Conservation (phyloP, 2,113 vertebrate genomes). For the Amblyopsis rosae region DNA sequence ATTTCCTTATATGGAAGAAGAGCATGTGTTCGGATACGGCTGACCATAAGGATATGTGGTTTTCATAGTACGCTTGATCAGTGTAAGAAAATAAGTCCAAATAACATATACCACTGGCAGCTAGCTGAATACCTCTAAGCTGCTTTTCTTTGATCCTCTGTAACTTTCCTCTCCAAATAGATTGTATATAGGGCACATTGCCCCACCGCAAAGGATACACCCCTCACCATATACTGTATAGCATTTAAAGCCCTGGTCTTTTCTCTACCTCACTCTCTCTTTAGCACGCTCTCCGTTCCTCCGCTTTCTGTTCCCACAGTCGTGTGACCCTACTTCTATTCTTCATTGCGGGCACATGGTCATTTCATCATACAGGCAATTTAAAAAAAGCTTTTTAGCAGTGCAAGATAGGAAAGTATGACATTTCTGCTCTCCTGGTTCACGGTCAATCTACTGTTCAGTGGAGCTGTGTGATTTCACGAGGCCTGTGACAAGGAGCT, state of each 20-base stretch:
- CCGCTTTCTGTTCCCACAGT: conserved; percentile 14
- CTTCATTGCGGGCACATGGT: conserved; percentile 40
- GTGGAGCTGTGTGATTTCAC: conserved; percentile 42
- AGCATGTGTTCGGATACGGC: conserved; percentile 24
- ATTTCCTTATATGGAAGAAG: conserved; percentile 26
- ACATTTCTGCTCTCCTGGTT: conserved; percentile 50
- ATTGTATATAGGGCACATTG: conserved; percentile 32
- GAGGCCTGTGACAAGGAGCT: conserved; percentile 38
- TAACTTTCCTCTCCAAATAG: conserved; percentile 52
- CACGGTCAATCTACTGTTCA: conserved; percentile 50
- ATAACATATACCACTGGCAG: conserved; percentile 50
- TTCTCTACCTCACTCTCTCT: conserved; percentile 15
- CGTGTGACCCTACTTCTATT: conserved; percentile 41
- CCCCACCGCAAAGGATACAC: conserved; percentile 19
- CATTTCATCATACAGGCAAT: conserved; percentile 49
- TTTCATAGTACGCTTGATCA: conserved; percentile 49
- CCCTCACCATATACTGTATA: conserved; percentile 32
- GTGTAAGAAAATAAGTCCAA: conserved; percentile 38
- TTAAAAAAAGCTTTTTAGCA: conserved; percentile 56
- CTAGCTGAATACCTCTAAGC: conserved; percentile 38
- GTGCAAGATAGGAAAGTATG: conserved; percentile 51
- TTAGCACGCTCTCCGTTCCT: background rate
- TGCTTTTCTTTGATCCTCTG: conserved; percentile 61
- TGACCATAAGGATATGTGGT: conserved; percentile 24
- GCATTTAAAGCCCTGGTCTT: background rate